Evolutionary conservation across 2,797 vertebrate genomes (phyloP).

Genomic region (Neosalanx taihuensis): DNA sequence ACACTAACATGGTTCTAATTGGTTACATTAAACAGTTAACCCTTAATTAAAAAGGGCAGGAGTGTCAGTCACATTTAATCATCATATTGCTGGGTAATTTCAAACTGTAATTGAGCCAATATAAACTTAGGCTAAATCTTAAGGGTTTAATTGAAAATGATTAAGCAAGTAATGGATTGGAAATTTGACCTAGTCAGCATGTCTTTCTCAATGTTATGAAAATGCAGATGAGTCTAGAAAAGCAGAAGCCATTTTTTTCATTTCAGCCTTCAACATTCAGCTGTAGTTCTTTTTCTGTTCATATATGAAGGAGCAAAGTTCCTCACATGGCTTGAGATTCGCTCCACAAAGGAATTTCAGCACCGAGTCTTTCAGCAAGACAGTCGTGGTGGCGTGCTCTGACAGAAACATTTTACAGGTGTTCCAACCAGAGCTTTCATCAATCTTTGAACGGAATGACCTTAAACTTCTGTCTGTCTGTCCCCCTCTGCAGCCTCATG

Average conservation of each 20-base stretch:
- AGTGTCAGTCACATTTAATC: conserved; percentile 58
- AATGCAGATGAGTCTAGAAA: conserved; percentile 23
- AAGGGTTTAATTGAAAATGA: conserved; percentile 57
- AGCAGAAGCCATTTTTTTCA: not conserved
- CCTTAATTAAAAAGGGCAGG: conserved; percentile 36
- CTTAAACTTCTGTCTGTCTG: conserved; percentile 27
- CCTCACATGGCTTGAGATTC: conserved; percentile 20
- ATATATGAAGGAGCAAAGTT: conserved; percentile 9
- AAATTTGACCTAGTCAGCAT: conserved; percentile 40
- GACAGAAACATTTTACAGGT: conserved; percentile 12
- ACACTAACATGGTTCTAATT: conserved; percentile 13
- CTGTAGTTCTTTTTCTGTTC: not conserved
- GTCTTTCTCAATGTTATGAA: conserved; percentile 25
- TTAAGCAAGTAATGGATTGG: conserved; percentile 51
- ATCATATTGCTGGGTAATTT: conserved; percentile 50
- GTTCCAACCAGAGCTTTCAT: conserved; percentile 27
- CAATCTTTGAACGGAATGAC: conserved; percentile 30
- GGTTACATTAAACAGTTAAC: conserved; percentile 39
- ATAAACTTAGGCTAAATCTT: conserved; percentile 41
- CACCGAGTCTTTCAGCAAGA: conserved; percentile 11
- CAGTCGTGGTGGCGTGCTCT: not conserved
- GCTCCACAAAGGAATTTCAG: conserved; percentile 13
- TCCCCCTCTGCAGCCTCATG: conserved; percentile 10
- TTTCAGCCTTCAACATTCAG: not conserved
- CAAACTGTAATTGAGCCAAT: conserved; percentile 54